Conservation (phyloP, 30 jellyfish, hydroid and myxozoan species). For the Haliclystus octoradiatus region DNA sequence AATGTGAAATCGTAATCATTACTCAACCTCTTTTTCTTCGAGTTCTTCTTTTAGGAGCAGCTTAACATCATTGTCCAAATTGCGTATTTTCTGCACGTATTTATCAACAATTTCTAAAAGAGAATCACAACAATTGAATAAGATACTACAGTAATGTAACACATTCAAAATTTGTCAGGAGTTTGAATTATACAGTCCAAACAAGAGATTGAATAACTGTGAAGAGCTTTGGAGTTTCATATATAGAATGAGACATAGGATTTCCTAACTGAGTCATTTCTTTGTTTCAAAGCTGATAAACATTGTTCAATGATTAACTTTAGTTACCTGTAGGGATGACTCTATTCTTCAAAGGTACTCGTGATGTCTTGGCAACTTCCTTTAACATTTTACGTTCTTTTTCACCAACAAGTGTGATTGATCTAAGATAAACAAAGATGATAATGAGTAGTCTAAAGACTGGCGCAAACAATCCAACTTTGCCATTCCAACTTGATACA, state of each 20-base stretch:
- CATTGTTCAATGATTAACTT: too few relatives aligned
- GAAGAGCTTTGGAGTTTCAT: too few relatives aligned
- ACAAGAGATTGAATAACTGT: too few relatives aligned
- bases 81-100: slow-evolving; percentile 37
- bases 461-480: background rate
- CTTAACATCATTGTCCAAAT: slow-evolving; percentile 49
- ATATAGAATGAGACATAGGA: too few relatives aligned
- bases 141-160: too few relatives aligned
- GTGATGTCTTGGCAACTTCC: slow-evolving; percentile 57
- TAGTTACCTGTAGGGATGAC: slow-evolving; percentile 76
- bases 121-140: background rate
- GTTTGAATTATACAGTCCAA: background rate
- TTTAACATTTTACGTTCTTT: slow-evolving; percentile 84
- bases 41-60: slow-evolving; percentile 76
- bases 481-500: background rate
- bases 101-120: slow-evolving; percentile 48
- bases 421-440: slow-evolving; percentile 22
- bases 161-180: background rate
- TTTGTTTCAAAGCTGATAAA: too few relatives aligned
- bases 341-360: slow-evolving; percentile 75
- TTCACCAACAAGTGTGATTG: slow-evolving; percentile 88
- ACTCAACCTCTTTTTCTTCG: slow-evolving; percentile 65
- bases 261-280: too few relatives aligned
- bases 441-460: background rate
- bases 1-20: too few relatives aligned